Conservation (phyloP, 2,888 invertebrate genomes). For the Andrena bicolor region DNA sequence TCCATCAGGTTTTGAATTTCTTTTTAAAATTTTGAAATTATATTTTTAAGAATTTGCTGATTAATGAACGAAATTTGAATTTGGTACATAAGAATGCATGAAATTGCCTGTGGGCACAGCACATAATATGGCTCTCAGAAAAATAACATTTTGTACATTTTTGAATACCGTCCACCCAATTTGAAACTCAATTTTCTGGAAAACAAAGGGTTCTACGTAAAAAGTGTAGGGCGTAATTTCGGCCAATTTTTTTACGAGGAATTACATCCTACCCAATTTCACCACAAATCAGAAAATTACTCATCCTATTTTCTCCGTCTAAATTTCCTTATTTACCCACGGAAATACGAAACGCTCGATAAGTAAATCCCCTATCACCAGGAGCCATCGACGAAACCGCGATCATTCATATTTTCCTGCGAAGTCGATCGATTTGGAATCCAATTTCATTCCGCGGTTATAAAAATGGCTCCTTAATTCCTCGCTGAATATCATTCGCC, state of each 20-base stretch:
- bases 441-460: neutral
- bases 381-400: neutral
- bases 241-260: neutral
- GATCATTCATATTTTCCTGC: neutral
- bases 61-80: too few relatives aligned
- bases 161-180: neutral
- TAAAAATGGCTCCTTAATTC: neutral
- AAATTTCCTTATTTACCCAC: neutral
- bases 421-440: neutral
- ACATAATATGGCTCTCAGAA: neutral
- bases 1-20: too few relatives aligned
- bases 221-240: neutral
- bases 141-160: neutral
- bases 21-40: too few relatives aligned
- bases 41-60: too few relatives aligned
- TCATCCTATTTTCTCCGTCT: neutral
- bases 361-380: neutral
- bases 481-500: neutral
- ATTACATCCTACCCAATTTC: too few relatives aligned
- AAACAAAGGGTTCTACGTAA: neutral
- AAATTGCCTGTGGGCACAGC: too few relatives aligned
- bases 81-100: too few relatives aligned
- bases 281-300: too few relatives aligned
- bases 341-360: neutral
- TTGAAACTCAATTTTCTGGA: constrained; percentile 1